Evolutionary conservation across 1,140 invertebrate species (phyloP).

Genomic region (Pogonomyrmex barbatus): DNA sequence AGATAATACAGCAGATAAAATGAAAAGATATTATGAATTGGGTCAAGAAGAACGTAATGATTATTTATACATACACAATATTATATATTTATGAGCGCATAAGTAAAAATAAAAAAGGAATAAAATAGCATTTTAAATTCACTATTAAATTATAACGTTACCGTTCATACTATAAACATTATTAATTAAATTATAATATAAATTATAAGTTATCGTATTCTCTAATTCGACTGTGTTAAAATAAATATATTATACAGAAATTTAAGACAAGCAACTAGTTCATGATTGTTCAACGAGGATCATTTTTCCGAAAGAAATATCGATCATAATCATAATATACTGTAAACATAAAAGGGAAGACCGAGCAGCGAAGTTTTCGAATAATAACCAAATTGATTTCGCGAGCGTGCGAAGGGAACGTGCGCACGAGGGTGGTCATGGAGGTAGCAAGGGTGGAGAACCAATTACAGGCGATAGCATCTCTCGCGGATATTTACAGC

Average conservation of each 20-base stretch:
- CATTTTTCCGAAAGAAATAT: background rate
- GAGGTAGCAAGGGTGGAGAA: slow-evolving; percentile 35
- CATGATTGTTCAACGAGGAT: background rate
- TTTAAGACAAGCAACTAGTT: background rate
- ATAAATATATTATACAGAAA: slow-evolving; percentile 4
- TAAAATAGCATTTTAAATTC: background rate
- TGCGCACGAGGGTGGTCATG: slow-evolving; percentile 35
- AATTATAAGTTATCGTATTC: background rate
- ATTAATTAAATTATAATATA: background rate
- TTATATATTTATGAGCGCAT: background rate
- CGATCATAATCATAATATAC: slow-evolving; percentile 27
- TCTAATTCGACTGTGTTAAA: background rate
- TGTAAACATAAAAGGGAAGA: slow-evolving; percentile 34
- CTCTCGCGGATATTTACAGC: slow-evolving; percentile 60
- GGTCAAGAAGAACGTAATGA: background rate
- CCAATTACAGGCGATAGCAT: slow-evolving; percentile 62
- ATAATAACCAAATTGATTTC: slow-evolving; percentile 59
- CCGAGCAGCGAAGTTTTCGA: slow-evolving; percentile 44
- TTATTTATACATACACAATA: background rate
- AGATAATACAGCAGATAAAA: slow-evolving; percentile 2
- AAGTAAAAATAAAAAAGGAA: background rate
- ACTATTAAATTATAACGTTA: background rate
- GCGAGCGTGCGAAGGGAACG: slow-evolving; percentile 54
- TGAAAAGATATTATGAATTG: background rate
- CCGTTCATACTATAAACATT: background rate